Conservation (phyloP, 2,797 vertebrate species). For the Phylloscopus collybita region DNA sequence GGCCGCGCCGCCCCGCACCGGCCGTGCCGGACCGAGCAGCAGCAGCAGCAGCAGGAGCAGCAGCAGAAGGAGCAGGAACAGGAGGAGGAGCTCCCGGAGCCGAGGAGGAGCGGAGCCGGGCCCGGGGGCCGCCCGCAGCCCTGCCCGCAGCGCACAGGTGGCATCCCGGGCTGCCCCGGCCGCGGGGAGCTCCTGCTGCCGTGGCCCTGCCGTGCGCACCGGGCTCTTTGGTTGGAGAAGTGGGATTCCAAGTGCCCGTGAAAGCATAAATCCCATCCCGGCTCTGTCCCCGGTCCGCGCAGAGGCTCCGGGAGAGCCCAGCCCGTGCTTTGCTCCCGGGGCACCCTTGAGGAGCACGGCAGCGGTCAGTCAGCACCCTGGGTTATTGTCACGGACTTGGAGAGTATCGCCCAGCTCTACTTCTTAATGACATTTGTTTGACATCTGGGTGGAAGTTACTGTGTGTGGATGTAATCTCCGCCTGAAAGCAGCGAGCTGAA, state of each 20-base stretch:
- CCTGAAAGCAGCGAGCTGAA: neutral
- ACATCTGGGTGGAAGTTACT: neutral
- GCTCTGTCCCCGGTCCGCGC: accelerated
- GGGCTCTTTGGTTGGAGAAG: accelerated
- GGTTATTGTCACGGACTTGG: accelerated
- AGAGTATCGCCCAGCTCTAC: accelerated
- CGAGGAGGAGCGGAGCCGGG: neutral
- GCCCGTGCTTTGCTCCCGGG: accelerated
- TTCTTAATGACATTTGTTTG: neutral
- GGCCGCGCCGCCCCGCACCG: neutral
- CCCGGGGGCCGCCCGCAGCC: neutral
- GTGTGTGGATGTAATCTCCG: neutral
- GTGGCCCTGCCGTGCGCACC: neutral
- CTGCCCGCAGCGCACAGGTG: neutral
- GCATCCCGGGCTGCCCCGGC: neutral
- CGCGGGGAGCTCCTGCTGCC: neutral
- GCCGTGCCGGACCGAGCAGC: neutral
- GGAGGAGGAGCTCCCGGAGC: neutral
- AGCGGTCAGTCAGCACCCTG: accelerated
- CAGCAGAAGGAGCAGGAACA: no score
- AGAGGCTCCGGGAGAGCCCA: accelerated
- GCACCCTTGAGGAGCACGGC: neutral
- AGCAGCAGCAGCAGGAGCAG: neutral
- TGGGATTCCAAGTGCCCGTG: accelerated
- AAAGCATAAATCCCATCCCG: accelerated